Evolutionary conservation across 2,888 invertebrate species (phyloP), one percentile per base, ranked within the genome.

Genomic region (Aleiodes testaceus): DNA sequence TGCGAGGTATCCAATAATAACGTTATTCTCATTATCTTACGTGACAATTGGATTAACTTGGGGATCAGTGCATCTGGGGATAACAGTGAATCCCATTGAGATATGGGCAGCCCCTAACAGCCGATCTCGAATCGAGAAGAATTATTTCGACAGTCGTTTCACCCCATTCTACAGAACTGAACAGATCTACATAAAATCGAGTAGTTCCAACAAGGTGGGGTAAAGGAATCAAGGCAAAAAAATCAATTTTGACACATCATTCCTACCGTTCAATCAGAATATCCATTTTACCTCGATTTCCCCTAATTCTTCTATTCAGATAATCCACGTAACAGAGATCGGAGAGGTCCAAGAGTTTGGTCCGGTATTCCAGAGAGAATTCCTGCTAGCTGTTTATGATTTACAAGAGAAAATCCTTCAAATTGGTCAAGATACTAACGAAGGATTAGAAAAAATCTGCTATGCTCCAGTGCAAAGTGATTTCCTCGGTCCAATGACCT

Each of bases 51-150:
- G 88, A 0, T 88, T 95, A 72, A 88, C 91, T 3, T 91, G 90
- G 76, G 97, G 97, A n/a, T 89, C 93, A 9, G 70, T 89, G 0
- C 89, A 89, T 69, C 87, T 97, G 75, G 87, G 91, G 73, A 90
- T 98, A 0, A 97, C 95, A 0, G 93, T 96, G 0, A 93, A 97
- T 85, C 98, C 98, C 0, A 92, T 97, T 1, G 95, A 98, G 84
- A 90, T 99, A 52, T 99, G 99, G 99, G 96, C 98, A 0, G 90
- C 96, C 0, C 93, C 95, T 1, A 87, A 89, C 26, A 97, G 97
- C 79, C 89, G 91, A 72, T 94, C 97, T 44, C 91, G 98, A 71
- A 83, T 91, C 49, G 96, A 99, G 82, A 94, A 97, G 84, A 91
- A 95, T 74, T 97, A 93, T 84, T 98, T 94, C 81, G 97, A 98